Percentiles rank a stretch among this genome's conserved stretches.
phyloP scores from a whole-genome alignment of 2,797 vertebrate species.

The Syngnathus acus region DNA sequence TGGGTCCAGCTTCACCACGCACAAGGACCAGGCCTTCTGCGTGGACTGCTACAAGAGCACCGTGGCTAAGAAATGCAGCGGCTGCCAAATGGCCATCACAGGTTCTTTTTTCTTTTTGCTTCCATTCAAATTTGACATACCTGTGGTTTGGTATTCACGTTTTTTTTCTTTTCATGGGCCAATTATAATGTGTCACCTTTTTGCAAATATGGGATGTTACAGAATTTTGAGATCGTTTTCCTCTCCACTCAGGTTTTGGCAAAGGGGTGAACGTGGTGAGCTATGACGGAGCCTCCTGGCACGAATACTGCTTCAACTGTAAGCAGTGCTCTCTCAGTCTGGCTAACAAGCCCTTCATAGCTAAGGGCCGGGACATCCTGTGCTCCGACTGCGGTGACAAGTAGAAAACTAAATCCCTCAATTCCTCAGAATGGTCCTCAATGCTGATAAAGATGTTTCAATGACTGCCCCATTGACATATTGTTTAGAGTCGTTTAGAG shows the following conservation, averaged over 20 bases:
- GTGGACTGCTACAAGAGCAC: conserved; percentile 92
- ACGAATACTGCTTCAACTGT: conserved; percentile 97
- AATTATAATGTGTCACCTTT: no score
- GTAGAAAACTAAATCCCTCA: conserved; percentile 49
- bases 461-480: background rate
- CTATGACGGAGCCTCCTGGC: conserved; percentile 90
- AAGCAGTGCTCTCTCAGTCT: conserved; percentile 86
- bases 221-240: background rate
- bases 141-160: no score
- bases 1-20: conserved; percentile 86
- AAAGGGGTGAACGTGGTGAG: conserved; percentile 94
- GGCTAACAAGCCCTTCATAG: conserved; percentile 88
- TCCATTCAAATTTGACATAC: background rate
- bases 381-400: conserved; percentile 87
- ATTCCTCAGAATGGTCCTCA: no score
- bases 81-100: conserved; percentile 93
- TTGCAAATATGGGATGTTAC: background rate
- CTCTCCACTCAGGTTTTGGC: conserved; percentile 77
- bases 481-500: conserved; percentile 13
- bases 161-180: background rate
- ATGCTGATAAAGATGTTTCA: background rate
- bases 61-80: conserved; percentile 90
- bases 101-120: conserved; percentile 48
- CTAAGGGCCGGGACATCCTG: conserved; percentile 79
- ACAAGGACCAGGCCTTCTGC: conserved; percentile 87